Percentiles rank a stretch among this genome's conserved stretches.
These are phyloP conservation scores for Archilochus colubris DNA, from an alignment of 2,113 vertebrate genomes.

Conservation along the genomic window DNA sequence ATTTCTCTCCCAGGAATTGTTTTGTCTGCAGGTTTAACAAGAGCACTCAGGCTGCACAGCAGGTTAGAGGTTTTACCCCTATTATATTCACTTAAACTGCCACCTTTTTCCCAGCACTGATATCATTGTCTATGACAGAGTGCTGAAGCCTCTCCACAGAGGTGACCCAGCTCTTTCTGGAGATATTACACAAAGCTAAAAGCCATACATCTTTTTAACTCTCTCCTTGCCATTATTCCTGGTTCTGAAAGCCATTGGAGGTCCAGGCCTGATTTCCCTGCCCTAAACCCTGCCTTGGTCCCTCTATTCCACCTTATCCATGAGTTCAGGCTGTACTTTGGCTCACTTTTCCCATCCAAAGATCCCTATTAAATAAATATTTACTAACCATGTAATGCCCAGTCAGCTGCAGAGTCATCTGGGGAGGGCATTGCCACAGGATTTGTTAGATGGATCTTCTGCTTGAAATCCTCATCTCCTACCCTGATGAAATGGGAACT, in stretches of 20 bases:
- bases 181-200: not conserved
- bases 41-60: constrained; percentile 26
- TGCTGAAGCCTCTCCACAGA: constrained; percentile 38
- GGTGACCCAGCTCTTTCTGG: constrained; percentile 24
- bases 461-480: not conserved
- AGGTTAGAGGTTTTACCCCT: constrained; percentile 48
- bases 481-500: not conserved
- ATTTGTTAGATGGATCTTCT: not conserved
- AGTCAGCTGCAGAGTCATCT: not conserved
- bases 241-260: not conserved
- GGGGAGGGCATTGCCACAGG: not conserved
- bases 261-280: not conserved
- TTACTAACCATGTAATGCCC: not conserved
- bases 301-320: not conserved
- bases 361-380: not conserved
- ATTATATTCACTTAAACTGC: constrained; percentile 32
- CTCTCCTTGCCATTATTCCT: not conserved
- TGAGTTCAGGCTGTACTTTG: not conserved
- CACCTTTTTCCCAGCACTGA: constrained; percentile 40
- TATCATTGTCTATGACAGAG: constrained; percentile 42
- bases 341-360: not conserved
- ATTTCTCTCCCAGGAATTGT: constrained; percentile 16
- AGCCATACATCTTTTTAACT: not conserved
- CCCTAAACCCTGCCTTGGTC: not conserved
- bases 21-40: not conserved